Conservation (phyloP, 30 jellyfish, hydroid and myxozoan species). For the Morbakka virulenta region DNA sequence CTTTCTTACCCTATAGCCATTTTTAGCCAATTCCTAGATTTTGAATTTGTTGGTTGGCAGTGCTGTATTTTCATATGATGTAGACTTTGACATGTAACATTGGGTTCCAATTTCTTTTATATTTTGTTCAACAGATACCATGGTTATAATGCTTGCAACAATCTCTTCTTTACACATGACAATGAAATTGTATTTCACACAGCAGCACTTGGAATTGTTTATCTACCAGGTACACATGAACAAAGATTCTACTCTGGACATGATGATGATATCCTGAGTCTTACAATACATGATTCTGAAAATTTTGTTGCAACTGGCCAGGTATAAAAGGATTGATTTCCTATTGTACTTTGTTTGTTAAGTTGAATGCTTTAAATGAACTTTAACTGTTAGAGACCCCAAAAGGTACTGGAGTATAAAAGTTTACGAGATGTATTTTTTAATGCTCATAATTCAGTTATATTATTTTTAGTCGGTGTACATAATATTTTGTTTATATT, state of each 20-base stretch:
- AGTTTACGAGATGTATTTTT: too few species aligned
- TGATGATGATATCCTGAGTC: conserved; percentile 92
- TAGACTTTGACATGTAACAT: too few species aligned
- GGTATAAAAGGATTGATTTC: conserved; percentile 24
- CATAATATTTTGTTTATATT: too few species aligned
- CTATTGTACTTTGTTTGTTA: neutral
- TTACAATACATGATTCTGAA: conserved; percentile 88
- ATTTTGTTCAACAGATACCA: conserved; percentile 68
- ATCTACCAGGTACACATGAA: conserved; percentile 89
- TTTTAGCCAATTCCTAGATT: too few species aligned
- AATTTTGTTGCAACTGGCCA: conserved; percentile 96
- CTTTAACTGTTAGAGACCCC: neutral
- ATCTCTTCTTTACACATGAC: conserved; percentile 88
- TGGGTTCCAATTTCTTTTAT: too few species aligned
- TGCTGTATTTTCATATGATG: too few species aligned
- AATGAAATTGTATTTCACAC: conserved; percentile 97
- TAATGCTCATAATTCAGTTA: too few species aligned
- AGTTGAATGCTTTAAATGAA: neutral
- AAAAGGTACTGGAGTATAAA: too few species aligned
- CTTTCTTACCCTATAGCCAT: too few species aligned
- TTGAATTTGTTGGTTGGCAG: too few species aligned
- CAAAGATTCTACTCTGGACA: conserved; percentile 92
- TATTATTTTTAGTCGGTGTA: too few species aligned
- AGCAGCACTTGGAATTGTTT: conserved; percentile 90
- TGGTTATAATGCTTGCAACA: conserved; percentile 97